Conservation (phyloP, 2,113 vertebrate species). For the Phrynocephalus versicolor region DNA sequence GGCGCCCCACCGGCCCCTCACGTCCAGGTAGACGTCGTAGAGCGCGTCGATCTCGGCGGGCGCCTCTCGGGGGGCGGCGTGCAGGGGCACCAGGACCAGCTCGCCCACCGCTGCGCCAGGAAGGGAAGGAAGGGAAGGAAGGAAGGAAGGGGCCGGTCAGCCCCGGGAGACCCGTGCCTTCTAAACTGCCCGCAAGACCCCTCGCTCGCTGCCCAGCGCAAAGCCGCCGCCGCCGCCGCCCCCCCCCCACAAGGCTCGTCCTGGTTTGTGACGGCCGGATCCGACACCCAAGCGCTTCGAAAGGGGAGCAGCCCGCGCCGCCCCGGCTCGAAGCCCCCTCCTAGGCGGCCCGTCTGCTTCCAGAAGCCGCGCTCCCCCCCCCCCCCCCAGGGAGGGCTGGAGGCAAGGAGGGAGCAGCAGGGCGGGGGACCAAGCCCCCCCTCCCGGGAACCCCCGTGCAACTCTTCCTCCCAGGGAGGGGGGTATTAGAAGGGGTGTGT, state of each 20-base stretch:
- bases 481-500: too few species aligned
- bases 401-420: background rate
- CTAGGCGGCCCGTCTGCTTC: background rate
- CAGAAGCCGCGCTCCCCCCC: background rate
- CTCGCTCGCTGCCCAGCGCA: too few species aligned
- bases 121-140: background rate
- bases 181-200: background rate
- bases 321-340: background rate
- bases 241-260: background rate
- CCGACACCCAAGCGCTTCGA: background rate
- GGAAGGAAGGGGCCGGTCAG: too few species aligned
- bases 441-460: too few species aligned
- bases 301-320: background rate
- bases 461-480: background rate
- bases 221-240: too few species aligned
- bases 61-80: conserved; percentile 78
- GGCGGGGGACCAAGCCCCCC: background rate
- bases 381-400: background rate
- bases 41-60: conserved; percentile 80
- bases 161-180: background rate
- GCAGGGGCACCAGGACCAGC: conserved; percentile 82
- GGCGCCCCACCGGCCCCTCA: conserved; percentile 74
- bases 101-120: conserved; percentile 53
- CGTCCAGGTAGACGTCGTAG: conserved; percentile 79
- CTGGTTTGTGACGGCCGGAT: background rate